Evolutionary conservation across 2,797 vertebrate genomes (phyloP), one percentile per base, ranked within the genome.

Genomic region (Rousettus madagascariensis): DNA sequence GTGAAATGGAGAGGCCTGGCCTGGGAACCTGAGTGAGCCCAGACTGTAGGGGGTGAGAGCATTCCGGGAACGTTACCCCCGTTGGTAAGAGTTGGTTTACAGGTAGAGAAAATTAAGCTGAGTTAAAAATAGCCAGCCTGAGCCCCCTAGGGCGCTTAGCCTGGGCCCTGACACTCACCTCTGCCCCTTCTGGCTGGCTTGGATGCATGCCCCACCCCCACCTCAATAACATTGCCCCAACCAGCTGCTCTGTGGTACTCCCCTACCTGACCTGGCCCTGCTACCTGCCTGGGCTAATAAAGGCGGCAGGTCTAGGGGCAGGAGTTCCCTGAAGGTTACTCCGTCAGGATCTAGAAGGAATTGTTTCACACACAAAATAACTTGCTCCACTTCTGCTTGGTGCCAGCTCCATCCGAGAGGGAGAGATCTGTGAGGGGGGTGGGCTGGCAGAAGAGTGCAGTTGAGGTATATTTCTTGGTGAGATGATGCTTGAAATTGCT

Each of bases 71-170:
- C 74, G 22, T 94, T 87, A 30, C 91, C 17, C 17, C 55, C 7
- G 2, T 80, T 11, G 68, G 38, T 66, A 36, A 86, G 94, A 94
- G 74, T 75, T 95, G 74, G 51, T 88, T 95, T 89, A 82, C 96
- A 97, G 96, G 88, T 91, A 93, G 57, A 85, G 86, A 91, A 95
- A 95, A 95, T 92, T 87, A 74, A 96, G 88, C 72, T 88, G 94
- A 95, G 90, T 95, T 97, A 92, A 94, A 90, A 96, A 96, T 91
- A 95, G 92, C 86, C 59, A 46, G 86, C 1, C 20, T 36, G 30
- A 43, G 36, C 17, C 82, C 36, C 51, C 78, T 24, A 49, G 33
- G 49, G 65, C 75, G 20, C 82, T 77, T 28, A 30, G 66, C 55
- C 63, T 43, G 41, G 69, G 84, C 30, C 43, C 57, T 4, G n/a